phyloP scores from a whole-genome alignment of 1,140 invertebrate genomes.

The Campoletis sonorensis region DNA sequence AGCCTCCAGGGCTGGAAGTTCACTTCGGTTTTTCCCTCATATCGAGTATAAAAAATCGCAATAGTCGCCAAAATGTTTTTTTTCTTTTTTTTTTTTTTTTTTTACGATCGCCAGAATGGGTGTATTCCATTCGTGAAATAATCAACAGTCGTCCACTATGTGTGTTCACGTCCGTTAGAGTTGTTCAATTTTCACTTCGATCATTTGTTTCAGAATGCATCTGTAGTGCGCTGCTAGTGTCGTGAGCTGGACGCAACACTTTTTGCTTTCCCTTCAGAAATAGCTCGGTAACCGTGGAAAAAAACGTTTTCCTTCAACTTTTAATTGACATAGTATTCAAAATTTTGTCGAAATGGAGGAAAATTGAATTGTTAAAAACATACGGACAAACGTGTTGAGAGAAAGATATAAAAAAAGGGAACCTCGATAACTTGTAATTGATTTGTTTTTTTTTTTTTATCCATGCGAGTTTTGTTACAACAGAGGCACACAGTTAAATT shows the following conservation, averaged over 20 bases:
- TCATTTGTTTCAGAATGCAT: not conserved
- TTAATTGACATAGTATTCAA: too few species aligned
- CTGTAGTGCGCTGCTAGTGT: not conserved
- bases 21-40: not conserved
- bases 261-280: too few species aligned
- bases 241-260: not conserved
- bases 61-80: not conserved
- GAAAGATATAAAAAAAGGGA: too few species aligned
- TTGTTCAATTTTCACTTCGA: conserved; percentile 4
- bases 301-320: too few species aligned
- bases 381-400: too few species aligned
- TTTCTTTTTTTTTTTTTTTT: not conserved
- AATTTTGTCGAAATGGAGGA: too few species aligned
- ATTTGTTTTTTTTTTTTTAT: too few species aligned
- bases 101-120: not conserved
- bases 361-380: too few species aligned
- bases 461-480: too few species aligned
- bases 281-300: too few species aligned
- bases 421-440: too few species aligned
- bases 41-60: not conserved
- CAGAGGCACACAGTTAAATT: too few species aligned
- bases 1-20: not conserved
- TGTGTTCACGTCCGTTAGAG: not conserved
- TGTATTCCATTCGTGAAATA: conserved; percentile 6
- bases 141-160: not conserved